Percentiles rank a stretch among this genome's conserved stretches.
Conservation (phyloP, 1,140 invertebrate species). For the Drosophila kanapiae region DNA sequence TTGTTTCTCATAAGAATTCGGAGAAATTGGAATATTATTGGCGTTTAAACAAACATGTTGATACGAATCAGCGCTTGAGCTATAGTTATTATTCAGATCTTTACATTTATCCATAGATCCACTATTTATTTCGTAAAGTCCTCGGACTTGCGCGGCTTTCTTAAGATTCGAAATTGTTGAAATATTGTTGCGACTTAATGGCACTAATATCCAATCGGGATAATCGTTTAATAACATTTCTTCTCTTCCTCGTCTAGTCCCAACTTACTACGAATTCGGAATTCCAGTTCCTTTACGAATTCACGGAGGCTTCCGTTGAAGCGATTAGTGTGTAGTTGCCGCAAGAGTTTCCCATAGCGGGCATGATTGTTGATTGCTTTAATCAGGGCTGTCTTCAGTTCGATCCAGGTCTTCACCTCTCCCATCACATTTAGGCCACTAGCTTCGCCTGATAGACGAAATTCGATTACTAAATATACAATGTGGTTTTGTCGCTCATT, state of each 20-base stretch:
- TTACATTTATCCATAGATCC: not conserved
- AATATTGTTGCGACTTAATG: not conserved
- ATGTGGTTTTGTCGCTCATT: not conserved
- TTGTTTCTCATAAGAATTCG: not conserved
- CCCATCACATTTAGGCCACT: not conserved
- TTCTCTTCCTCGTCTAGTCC: not conserved
- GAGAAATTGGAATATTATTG: too few relatives aligned
- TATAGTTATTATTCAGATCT: not conserved
- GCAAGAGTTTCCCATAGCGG: too few relatives aligned
- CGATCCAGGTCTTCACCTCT: not conserved
- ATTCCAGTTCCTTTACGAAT: not conserved
- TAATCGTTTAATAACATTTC: not conserved
- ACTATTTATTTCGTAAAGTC: not conserved
- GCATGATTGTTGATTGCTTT: not conserved
- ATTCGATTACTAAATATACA: not conserved
- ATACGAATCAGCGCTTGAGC: too few relatives aligned
- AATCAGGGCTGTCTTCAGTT: not conserved
- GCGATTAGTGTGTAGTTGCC: too few relatives aligned
- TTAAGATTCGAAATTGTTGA: constrained; percentile 8
- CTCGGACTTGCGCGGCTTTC: constrained; percentile 1
- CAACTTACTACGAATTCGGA: not conserved
- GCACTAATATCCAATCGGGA: not conserved
- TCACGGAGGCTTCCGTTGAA: not conserved
- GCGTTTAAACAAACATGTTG: not conserved
- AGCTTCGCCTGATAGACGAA: not conserved